These are phyloP conservation scores for Anoplius nigerrimus DNA, from an alignment of 2,888 invertebrate genomes.

Conservation along the genomic window DNA sequence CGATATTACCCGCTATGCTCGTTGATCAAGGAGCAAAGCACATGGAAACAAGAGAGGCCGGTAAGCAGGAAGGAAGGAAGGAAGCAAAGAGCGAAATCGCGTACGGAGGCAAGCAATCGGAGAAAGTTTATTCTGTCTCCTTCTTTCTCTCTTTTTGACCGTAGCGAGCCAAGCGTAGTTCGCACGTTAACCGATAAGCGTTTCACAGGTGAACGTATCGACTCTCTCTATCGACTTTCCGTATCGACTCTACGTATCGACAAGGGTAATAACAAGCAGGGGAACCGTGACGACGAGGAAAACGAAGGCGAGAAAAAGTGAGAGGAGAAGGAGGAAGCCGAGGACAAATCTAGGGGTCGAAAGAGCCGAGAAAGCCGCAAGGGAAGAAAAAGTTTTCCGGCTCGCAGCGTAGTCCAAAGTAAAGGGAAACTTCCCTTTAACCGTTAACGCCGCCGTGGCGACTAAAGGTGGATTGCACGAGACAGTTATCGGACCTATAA, in stretches of 20 bases:
- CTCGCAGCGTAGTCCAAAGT: conserved; percentile 23
- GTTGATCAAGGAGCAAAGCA: too few relatives aligned
- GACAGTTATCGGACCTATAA: conserved; percentile 40
- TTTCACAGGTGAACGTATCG: conserved; percentile 10
- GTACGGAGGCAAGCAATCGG: too few relatives aligned
- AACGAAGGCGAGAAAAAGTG: too few relatives aligned
- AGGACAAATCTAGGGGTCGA: conserved; percentile 29
- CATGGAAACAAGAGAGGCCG: too few relatives aligned
- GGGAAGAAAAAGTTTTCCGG: conserved; percentile 39
- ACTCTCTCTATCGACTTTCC: conserved; percentile 10
- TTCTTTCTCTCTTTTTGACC: too few relatives aligned
- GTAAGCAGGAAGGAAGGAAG: too few relatives aligned
- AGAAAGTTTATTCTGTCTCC: too few relatives aligned
- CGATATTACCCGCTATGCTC: too few relatives aligned
- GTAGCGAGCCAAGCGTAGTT: background rate
- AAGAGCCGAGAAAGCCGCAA: conserved; percentile 19
- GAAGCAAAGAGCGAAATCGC: too few relatives aligned
- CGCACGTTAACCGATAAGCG: conserved; percentile 28
- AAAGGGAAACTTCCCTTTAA: conserved; percentile 36
- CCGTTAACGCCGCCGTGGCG: conserved; percentile 28
- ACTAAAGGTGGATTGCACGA: conserved; percentile 26
- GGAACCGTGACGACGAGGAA: conserved; percentile 17
- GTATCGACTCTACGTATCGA: conserved; percentile 1
- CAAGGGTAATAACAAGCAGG: conserved; percentile 30
- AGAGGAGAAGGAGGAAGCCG: too few relatives aligned